Base-by-base conservation (phyloP, 2,888 invertebrate species). In the Tenthredo distinguenda region DNA sequence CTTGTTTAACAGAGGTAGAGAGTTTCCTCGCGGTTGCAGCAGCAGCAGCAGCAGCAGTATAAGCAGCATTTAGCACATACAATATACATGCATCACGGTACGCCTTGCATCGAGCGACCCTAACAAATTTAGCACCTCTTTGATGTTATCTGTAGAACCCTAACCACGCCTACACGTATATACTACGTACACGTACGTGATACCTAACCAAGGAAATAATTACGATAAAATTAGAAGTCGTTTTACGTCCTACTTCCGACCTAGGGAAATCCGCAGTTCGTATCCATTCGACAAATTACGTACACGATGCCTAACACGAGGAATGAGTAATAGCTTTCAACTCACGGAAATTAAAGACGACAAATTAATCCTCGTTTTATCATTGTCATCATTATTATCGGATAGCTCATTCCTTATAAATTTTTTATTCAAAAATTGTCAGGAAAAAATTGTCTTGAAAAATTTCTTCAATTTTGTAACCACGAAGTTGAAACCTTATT, bases 61-160 rank as follows among this genome's bases (percentile, higher is more conserved):
- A 26, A 26, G 26, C 26, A 26, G 26, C 26, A 26, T 26, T 26
- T 26, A 26, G 26, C 26, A 26, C 26, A 12, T 9, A 62, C 1
- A 0, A 62, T 3, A 18, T 34, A n/a, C 34, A 4, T 71, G 37
- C 71, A 71, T 18, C 18, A 12, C 2, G 37, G 21, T 10, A 26
- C 26, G 62, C 12, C 50, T 43, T 55, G 55, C 77, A 55, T 50
- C 55, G n/a, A 31, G 26, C 50, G 26, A 50, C 34, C n/a, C 77
- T 77, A 77, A 77, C 77, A 55, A 77, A 77, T 77, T 55, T 77
- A 77, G 5, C 77, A 55, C 50, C 77, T 77, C 77, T 77, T 77
- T 77, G 77, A 77, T 77, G 55, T 18, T 31, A 34, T 55, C 77
- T 77, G 55, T 21, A 74, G 72, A 74, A 74, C 72, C 72, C 72